Evolutionary conservation across 30 jellyfish, hydroid and myxozoan genomes (phyloP).

Genomic region (Turritopsis dohrnii): DNA sequence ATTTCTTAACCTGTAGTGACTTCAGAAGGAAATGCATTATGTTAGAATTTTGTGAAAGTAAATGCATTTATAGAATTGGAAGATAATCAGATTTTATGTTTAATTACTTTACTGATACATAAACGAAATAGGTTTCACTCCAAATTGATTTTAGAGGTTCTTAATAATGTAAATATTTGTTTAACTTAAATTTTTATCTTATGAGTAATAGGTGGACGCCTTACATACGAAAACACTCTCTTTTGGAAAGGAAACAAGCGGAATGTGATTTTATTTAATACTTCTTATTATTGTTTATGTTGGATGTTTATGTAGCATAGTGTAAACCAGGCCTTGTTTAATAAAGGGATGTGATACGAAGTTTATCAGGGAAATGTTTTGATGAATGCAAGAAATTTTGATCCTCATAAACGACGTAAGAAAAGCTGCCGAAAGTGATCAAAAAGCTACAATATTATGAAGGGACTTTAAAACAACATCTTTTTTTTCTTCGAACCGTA

Average conservation of each 20-base stretch:
- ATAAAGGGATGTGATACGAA: not conserved
- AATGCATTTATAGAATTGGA: not conserved
- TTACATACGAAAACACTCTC: not conserved
- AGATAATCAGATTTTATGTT: not conserved
- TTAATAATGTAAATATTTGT: not conserved
- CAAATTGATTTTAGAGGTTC: not conserved
- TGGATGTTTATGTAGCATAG: not conserved
- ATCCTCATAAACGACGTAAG: too few species aligned
- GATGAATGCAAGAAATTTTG: too few species aligned
- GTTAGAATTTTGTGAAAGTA: not conserved
- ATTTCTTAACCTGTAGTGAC: not conserved
- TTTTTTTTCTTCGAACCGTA: not conserved
- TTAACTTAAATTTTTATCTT: not conserved
- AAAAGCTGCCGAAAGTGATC: too few species aligned
- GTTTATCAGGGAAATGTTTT: not conserved
- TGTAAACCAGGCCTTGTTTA: not conserved
- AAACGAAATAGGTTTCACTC: not conserved
- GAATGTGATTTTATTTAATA: not conserved
- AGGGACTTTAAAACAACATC: not conserved
- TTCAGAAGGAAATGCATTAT: not conserved
- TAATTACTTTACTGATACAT: not conserved
- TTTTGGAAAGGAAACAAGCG: not conserved
- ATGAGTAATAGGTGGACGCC: not conserved
- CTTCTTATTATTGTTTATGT: too few species aligned
- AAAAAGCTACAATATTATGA: not conserved